Percentiles rank a stretch among this genome's conserved stretches.
phyloP scores from a whole-genome alignment of 2,888 invertebrate species.

The Alentia gelatinosa region DNA sequence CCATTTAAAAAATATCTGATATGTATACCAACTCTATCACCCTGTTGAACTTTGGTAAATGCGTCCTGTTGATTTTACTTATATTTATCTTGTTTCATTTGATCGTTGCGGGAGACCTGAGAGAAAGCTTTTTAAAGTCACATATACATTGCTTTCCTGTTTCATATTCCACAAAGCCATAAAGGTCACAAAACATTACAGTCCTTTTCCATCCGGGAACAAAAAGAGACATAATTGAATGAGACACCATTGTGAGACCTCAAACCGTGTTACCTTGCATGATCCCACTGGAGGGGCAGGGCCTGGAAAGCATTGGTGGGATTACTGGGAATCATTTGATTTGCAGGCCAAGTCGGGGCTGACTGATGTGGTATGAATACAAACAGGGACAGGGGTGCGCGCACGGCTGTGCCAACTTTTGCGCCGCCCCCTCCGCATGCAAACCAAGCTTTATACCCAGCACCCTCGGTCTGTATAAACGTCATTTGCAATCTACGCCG shows the following conservation, averaged over 20 bases:
- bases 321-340: constrained; percentile 8
- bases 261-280: neutral
- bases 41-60: no score
- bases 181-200: no score
- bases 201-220: no score
- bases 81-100: no score
- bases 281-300: neutral
- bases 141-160: no score
- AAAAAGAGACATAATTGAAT: no score
- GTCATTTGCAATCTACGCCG: neutral
- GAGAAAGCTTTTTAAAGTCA: no score
- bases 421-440: neutral
- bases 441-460: neutral
- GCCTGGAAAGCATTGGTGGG: neutral
- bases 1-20: no score
- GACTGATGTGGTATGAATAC: neutral
- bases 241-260: neutral
- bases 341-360: neutral
- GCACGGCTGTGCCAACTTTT: neutral
- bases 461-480: neutral
- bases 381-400: neutral
- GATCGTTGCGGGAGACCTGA: no score
- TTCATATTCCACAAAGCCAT: no score
- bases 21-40: no score
- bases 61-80: no score